Evolutionary conservation across 1,140 invertebrate species (phyloP), one percentile per base, ranked within the genome.

Genomic region (Papilio glaucus): DNA sequence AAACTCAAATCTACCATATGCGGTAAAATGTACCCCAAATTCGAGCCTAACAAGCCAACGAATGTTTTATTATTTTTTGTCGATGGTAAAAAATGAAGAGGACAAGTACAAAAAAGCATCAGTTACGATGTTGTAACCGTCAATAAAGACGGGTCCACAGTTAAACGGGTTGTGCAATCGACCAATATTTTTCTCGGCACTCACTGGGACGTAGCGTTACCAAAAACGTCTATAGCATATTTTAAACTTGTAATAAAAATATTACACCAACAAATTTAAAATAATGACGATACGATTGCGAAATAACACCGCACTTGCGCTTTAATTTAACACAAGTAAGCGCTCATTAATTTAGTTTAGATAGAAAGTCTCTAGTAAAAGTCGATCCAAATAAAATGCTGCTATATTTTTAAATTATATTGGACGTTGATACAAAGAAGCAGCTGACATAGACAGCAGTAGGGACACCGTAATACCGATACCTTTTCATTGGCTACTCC

Each of bases 91-190:
- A 65, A 65, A 65, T 12, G 37, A 65, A 65, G 37, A 41, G 12
- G 26, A n/a, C 53, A 74, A 39, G 38, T 38, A 67, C 18, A 26
- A 69, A 26, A 71, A 57, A 45, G 21, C 39, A 4, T 71, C n/a
- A 45, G 6, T n/a, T 13, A 15, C 18, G 57, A 71, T 41, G 61
- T 61, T 18, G 37, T 39, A 60, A 62, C 33, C 49, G 37, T 57
- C 10, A 57, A 57, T 41, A 62, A 63, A 24, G 26, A 9, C 53
- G 39, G 65, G 71, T 38, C 18, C 63, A 37, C 29, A 65, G 71
- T 62, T 80, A 78, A 80, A 67, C 72, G 71, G n/a, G 53, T 80
- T 77, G 53, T 73, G 74, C 69, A 80, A 80, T 72, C 49, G 41
- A 69, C 37, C 29, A 65, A 77, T 57, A 57, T 72, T 75, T 73